Percentiles rank a stretch among this genome's conserved stretches.
Conservation (phyloP, 2,113 vertebrate species). For the Myanophis thanlyinensis region DNA sequence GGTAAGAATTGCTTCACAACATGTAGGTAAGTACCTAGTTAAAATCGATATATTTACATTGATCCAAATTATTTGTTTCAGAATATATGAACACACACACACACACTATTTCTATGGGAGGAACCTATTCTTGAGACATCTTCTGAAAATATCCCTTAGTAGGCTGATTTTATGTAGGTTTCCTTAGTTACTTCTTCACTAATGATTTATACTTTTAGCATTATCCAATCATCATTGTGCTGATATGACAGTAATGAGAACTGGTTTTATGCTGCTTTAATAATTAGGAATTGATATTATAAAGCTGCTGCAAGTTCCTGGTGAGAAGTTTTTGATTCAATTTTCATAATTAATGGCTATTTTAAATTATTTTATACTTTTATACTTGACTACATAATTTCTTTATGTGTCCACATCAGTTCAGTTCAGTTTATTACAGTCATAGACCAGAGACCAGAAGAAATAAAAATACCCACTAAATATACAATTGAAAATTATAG, state of each 20-base stretch:
- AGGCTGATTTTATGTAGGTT: background rate
- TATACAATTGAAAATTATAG: too few relatives aligned
- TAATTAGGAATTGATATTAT: background rate
- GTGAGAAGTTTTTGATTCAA: background rate
- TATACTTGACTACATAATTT: background rate
- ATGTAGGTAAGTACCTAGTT: background rate
- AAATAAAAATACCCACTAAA: too few relatives aligned
- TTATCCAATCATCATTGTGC: background rate
- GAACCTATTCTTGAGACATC: background rate
- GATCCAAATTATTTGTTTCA: background rate
- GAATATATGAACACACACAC: background rate
- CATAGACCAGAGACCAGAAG: too few relatives aligned
- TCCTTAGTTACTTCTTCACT: background rate
- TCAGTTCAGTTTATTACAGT: too few relatives aligned
- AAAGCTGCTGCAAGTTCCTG: background rate
- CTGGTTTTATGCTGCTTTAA: background rate
- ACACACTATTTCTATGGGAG: background rate
- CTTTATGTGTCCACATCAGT: background rate
- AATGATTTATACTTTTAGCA: background rate
- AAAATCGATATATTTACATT: background rate
- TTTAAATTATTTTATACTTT: background rate
- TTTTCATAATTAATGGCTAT: background rate
- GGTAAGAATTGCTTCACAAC: background rate
- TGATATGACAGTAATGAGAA: background rate
- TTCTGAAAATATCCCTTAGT: background rate